These are phyloP conservation scores for Macrostomum lignano DNA, from an alignment of 1,140 invertebrate species.

Conservation along the genomic window DNA sequence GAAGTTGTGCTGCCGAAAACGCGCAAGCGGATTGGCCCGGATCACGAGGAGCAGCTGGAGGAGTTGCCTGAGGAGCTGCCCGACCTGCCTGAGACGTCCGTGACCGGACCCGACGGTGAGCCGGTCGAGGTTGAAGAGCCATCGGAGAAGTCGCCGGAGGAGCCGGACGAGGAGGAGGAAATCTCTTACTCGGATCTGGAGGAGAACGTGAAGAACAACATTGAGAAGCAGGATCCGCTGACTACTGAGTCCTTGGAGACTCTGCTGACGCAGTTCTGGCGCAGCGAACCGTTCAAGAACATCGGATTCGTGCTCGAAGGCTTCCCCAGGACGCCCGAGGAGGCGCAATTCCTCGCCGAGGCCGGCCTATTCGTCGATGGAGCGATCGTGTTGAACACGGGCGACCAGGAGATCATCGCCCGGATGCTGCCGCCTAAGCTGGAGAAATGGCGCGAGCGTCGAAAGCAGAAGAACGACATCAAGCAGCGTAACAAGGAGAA, in stretches of 20 bases:
- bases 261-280: slow-evolving; percentile 21
- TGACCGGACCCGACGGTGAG: too few relatives aligned
- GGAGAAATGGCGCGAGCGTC: slow-evolving; percentile 20
- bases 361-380: slow-evolving; percentile 21
- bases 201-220: slow-evolving; percentile 12
- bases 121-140: background rate
- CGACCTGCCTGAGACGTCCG: slow-evolving; percentile 3
- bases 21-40: slow-evolving; percentile 22
- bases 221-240: slow-evolving; percentile 16
- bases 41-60: slow-evolving; percentile 15
- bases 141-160: background rate
- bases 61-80: background rate
- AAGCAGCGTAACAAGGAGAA: too few relatives aligned
- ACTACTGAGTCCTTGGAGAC: slow-evolving; percentile 19
- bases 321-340: slow-evolving; percentile 22
- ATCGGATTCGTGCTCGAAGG: slow-evolving; percentile 27
- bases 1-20: slow-evolving; percentile 26
- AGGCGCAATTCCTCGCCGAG: slow-evolving; percentile 19
- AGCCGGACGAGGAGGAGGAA: background rate
- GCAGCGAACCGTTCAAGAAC: slow-evolving; percentile 24
- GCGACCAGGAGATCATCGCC: slow-evolving; percentile 18
- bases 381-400: slow-evolving; percentile 16
- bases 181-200: background rate
- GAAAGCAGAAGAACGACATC: slow-evolving; percentile 12
- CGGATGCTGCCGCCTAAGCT: slow-evolving; percentile 21